Evolutionary conservation across 2,113 vertebrate genomes (phyloP).

Genomic region (Mus pahari): DNA sequence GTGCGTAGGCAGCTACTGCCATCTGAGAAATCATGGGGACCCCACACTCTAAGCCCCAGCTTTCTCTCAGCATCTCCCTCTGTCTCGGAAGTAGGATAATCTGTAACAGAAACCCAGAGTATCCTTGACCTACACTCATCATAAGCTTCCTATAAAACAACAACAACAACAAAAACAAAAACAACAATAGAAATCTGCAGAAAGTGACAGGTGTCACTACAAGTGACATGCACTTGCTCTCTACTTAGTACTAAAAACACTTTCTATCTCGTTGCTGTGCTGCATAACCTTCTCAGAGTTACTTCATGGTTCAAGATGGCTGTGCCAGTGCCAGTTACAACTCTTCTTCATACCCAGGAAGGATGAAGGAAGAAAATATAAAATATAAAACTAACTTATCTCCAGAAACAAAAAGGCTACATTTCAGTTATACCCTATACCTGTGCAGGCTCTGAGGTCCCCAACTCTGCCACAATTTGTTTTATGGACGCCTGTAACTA

Average conservation of each 20-base stretch:
- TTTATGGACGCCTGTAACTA: background rate
- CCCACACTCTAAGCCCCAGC: background rate
- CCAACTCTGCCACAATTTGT: background rate
- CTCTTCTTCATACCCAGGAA: background rate
- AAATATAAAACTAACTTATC: no score
- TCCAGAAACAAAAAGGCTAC: slow-evolving; percentile 16
- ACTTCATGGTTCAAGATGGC: background rate
- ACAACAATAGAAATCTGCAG: background rate
- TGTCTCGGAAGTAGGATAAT: background rate
- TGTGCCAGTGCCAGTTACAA: background rate
- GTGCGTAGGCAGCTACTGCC: background rate
- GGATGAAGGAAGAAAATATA: background rate
- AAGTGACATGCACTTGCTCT: background rate
- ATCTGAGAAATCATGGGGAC: background rate
- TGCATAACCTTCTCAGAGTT: background rate
- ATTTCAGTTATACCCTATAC: background rate
- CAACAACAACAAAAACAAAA: no score
- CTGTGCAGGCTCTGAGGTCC: background rate
- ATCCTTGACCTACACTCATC: background rate
- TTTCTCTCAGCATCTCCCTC: background rate
- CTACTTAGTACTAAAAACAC: background rate
- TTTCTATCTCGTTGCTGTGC: background rate
- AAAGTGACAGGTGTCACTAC: background rate
- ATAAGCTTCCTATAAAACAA: background rate
- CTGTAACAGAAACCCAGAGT: background rate